Percentiles rank a stretch among this genome's conserved stretches.
These are phyloP conservation scores for Cynopterus sphinx DNA, from an alignment of 2,797 vertebrate genomes.

Conservation along the genomic window DNA sequence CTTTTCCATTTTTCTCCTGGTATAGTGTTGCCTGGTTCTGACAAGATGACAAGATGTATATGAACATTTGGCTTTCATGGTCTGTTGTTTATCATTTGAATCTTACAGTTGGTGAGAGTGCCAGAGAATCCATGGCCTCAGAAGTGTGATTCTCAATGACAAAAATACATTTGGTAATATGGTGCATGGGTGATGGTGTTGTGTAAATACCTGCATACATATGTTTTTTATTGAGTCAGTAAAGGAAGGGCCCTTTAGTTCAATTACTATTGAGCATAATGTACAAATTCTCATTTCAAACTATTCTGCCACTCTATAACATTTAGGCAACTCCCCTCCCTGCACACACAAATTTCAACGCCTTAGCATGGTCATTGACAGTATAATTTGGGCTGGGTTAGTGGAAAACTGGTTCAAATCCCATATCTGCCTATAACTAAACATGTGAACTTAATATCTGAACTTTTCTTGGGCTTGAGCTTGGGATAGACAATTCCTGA, in stretches of 20 bases:
- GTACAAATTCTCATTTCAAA: slow-evolving; percentile 2
- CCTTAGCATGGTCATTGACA: neutral
- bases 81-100: slow-evolving; percentile 21
- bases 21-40: neutral
- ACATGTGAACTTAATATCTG: neutral
- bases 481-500: neutral
- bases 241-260: neutral
- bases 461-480: neutral
- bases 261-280: neutral
- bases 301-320: neutral
- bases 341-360: neutral
- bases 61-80: neutral
- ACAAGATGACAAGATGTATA: neutral
- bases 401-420: neutral
- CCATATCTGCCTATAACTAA: neutral
- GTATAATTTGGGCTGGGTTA: neutral
- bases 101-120: neutral
- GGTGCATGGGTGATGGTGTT: neutral
- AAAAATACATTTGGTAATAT: slow-evolving; percentile 1
- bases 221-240: neutral
- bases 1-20: neutral
- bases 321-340: neutral
- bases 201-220: neutral
- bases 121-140: neutral
- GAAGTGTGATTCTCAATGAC: neutral